Base-by-base conservation (phyloP, 2,113 vertebrate species). In the Mormyrus iriodes region DNA sequence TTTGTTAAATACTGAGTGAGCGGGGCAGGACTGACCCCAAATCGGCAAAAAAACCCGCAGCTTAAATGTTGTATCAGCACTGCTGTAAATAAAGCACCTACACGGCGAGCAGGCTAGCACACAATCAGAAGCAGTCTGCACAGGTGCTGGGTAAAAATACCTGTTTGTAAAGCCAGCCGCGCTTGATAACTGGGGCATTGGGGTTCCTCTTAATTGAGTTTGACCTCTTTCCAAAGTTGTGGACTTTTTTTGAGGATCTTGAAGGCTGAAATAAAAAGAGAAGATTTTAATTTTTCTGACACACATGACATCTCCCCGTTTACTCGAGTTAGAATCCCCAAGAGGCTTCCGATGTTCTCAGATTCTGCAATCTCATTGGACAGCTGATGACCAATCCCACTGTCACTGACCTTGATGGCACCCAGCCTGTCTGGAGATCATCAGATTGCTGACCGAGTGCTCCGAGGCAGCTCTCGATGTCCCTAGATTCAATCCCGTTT, bases 101-200 rank as follows among this genome's bases (percentile, higher is more conserved):
- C 9, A 6, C 12, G 39, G 13, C 31, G 17, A 27, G 24, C 58
- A 9, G 58, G 58, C n/a, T 10, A 65, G 3, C n/a, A 3, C 58
- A 27, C 31, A 15, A 76, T 5, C 19, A 3, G 0, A 4, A n/a
- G 17, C 42, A 83, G 42, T 35, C 19, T 76, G n/a, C 8, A 39
- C 69, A 24, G 19, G 21, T 39, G 35, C 44, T 48, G 21, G 79
- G 49, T 27, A 17, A 35, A 31, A 86, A 53, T 95, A 99, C 98
- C 97, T 99, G 98, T 92, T 99, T 99, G 94, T 99, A 99, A 92
- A 99, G 97, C 98, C 98, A 99, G 92, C 96, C 97, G 73, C 96
- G 96, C 91, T 97, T 97, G 65, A 97, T 95, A 55, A 99, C 97
- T 0, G 97, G 97, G 21, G 98, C 98, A 88, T 96, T 97, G 10